These are phyloP conservation scores for Uropsilus gracilis DNA, from an alignment of 2,113 vertebrate species.

Conservation along the genomic window DNA sequence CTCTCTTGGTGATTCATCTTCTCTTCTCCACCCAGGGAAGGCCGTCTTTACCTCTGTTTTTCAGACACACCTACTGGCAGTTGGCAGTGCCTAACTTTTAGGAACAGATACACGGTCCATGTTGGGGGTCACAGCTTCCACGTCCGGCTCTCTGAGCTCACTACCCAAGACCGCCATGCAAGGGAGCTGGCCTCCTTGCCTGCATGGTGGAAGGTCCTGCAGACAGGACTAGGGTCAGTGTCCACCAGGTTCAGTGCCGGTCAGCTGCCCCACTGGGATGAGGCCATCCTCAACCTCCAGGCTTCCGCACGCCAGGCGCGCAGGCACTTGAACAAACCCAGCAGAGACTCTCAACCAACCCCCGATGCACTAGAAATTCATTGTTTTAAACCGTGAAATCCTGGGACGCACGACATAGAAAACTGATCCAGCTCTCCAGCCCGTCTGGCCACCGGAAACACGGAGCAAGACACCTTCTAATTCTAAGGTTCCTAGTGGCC, in stretches of 20 bases:
- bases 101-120: too few relatives aligned
- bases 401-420: fast-evolving
- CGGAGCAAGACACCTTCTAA: background rate
- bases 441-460: fast-evolving
- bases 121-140: too few relatives aligned
- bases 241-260: background rate
- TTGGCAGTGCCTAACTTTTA: too few relatives aligned
- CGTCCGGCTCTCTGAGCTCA: background rate
- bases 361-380: fast-evolving
- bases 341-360: background rate
- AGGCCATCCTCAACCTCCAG: background rate
- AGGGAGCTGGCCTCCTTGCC: background rate
- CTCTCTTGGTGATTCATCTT: too few relatives aligned
- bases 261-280: fast-evolving
- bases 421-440: background rate
- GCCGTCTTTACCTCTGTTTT: too few relatives aligned
- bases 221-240: too few relatives aligned
- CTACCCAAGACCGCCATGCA: fast-evolving
- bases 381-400: background rate
- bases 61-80: too few relatives aligned
- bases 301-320: background rate
- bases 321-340: background rate
- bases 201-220: too few relatives aligned
- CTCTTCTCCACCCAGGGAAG: too few relatives aligned
- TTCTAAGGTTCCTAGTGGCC: background rate